Conservation (phyloP, 2,888 invertebrate species). For the Thymelicus acteon region DNA sequence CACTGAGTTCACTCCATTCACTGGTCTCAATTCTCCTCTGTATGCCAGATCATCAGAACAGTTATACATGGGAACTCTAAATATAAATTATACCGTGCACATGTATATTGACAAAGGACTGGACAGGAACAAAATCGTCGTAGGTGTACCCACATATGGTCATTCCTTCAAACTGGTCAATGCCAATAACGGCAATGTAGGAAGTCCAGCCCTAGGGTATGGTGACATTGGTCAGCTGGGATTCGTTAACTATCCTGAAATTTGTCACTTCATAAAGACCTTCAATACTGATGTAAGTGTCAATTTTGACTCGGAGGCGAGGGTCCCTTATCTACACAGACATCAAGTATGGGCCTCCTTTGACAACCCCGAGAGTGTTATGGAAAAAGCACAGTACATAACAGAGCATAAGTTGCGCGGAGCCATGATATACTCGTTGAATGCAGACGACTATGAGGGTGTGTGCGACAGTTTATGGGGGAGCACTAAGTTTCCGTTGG, state of each 20-base stretch:
- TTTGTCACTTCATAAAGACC: conserved; percentile 87
- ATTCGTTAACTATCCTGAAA: conserved; percentile 88
- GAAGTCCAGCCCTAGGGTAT: conserved; percentile 88
- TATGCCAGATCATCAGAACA: conserved; percentile 86
- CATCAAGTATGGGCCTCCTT: conserved; percentile 93
- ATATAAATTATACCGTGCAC: conserved; percentile 92
- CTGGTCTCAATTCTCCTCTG: conserved; percentile 93
- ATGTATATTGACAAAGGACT: conserved; percentile 92
- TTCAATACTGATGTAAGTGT: conserved; percentile 78
- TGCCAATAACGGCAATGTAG: conserved; percentile 86
- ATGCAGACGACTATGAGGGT: conserved; percentile 90
- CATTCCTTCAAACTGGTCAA: conserved; percentile 91
- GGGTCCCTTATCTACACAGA: conserved; percentile 91
- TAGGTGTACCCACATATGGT: conserved; percentile 95
- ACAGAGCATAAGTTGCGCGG: conserved; percentile 88
- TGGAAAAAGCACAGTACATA: conserved; percentile 88
- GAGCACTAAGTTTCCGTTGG: conserved; percentile 51
- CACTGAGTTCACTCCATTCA: conserved; percentile 90
- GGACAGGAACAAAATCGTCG: conserved; percentile 89
- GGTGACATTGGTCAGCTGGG: conserved; percentile 89
- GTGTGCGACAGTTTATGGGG: conserved; percentile 69
- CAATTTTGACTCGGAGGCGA: conserved; percentile 87
- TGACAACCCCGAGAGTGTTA: conserved; percentile 89
- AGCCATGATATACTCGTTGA: conserved; percentile 93
- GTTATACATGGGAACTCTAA: conserved; percentile 88